Conservation (phyloP, 2,888 invertebrate genomes). For the Hemicrepidius hirtus region DNA sequence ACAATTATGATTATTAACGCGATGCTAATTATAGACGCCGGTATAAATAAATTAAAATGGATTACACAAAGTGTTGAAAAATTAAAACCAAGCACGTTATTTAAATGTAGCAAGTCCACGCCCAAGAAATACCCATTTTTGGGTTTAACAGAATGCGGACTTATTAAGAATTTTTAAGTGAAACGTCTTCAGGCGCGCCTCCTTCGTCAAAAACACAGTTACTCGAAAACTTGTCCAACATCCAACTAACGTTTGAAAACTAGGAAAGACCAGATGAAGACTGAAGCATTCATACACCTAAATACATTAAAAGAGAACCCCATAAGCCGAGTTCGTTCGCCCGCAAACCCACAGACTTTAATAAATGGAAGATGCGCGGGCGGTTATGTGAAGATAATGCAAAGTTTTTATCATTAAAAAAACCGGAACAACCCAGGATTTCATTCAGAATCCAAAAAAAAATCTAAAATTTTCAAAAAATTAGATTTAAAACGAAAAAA, state of each 20-base stretch:
- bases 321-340: slow-evolving; percentile 62
- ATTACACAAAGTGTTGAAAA: background rate
- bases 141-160: background rate
- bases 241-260: slow-evolving; percentile 35
- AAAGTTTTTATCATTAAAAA: background rate
- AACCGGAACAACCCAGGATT: background rate
- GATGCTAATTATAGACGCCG: background rate
- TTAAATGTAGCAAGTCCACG: background rate
- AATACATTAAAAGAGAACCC: slow-evolving; percentile 49
- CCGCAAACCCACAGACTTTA: slow-evolving; percentile 59
- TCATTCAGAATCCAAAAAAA: background rate
- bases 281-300: slow-evolving; percentile 49
- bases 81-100: background rate
- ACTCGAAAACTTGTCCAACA: slow-evolving; percentile 10
- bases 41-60: slow-evolving; percentile 1
- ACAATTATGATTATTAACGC: background rate
- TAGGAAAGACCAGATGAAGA: slow-evolving; percentile 47
- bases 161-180: background rate
- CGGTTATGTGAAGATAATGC: slow-evolving; percentile 11
- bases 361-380: slow-evolving; percentile 31
- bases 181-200: background rate
- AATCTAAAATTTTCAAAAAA: too few species aligned
- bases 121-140: background rate
- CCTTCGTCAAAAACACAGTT: slow-evolving; percentile 8
- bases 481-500: too few species aligned